Evolutionary conservation across 2,888 invertebrate genomes (phyloP).

Genomic region (Hofmannophila pseudospretella): DNA sequence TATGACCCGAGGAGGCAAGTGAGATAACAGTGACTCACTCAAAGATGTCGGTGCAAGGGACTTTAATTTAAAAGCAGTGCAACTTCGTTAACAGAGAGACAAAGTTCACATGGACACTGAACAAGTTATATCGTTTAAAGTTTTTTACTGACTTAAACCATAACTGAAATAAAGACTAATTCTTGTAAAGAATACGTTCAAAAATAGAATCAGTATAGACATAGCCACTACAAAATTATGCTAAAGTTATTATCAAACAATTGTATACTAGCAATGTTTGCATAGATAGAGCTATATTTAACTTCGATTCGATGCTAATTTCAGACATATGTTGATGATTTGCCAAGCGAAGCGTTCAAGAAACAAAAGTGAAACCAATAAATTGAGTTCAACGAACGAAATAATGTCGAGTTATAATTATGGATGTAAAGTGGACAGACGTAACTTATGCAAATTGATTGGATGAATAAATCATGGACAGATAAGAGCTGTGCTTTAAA

Average conservation of each 20-base stretch:
- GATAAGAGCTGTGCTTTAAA: constrained; percentile 26
- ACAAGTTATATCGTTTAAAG: too few relatives aligned
- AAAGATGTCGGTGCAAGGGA: constrained; percentile 19
- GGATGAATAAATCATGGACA: constrained; percentile 26
- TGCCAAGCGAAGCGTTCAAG: constrained; percentile 36
- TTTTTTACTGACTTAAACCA: too few relatives aligned
- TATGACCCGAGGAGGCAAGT: constrained; percentile 33
- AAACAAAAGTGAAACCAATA: constrained; percentile 26
- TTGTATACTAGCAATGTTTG: constrained; percentile 8
- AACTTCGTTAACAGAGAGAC: constrained; percentile 14
- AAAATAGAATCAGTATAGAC: too few relatives aligned
- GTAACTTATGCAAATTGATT: constrained; percentile 8
- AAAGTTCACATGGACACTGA: too few relatives aligned
- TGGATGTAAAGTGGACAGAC: constrained; percentile 2
- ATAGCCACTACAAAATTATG: background rate
- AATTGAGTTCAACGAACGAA: constrained; percentile 38
- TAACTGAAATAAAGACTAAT: too few relatives aligned
- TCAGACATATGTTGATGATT: constrained; percentile 34
- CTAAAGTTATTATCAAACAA: constrained; percentile 4
- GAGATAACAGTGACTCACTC: constrained; percentile 50
- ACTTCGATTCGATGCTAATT: constrained; percentile 30
- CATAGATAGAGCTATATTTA: constrained; percentile 14
- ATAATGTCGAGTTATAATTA: constrained; percentile 20
- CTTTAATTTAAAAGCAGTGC: constrained; percentile 16
- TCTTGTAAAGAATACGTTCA: too few relatives aligned